Base-by-base conservation (phyloP, 2,888 invertebrate species). In the Agrilus cyanescens region DNA sequence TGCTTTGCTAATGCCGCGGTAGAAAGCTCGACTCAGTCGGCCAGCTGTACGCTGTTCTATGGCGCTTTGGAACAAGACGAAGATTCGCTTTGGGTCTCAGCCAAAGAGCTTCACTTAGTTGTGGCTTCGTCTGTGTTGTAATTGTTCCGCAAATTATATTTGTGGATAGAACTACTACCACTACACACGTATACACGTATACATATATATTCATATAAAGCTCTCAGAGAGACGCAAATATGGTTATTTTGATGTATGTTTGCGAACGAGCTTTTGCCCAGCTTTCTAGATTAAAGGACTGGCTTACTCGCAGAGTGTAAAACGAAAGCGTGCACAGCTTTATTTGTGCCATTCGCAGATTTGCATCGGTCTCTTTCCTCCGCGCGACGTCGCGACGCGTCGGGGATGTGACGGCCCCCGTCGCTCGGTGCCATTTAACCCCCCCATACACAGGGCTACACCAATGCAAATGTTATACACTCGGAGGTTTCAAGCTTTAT, bases 121-220 rank as follows among this genome's bases (percentile, higher is more conserved):
- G 63, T 58, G 62, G 63, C 63, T 62, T 63, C 59, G 62, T 61
- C 58, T 60, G 58, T 54, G 57, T 58, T 56, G 63, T 65, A 65
- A 65, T 63, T 65, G 63, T 63, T 62, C 65, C 65, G 60, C 63
- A 63, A 65, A 65, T 65, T 63, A 62, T 63, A 60, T 65, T 63
- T 63, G 63, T 57, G 63, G 63, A 56, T 61, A 58, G 59, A 61
- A 64, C 62, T 63, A 58, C 57, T 57, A 57, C 59, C 50, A 45
- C 36, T 13, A 30, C 41, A 10, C 37, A 40, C 60, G 6, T 7
- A 2, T 6, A 20, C 7, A 5, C 20, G 7, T 20, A 20, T 20
- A 20, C 20, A 5, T 20, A 5, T 5, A 20, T 20, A 7, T 7
- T n/a, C 5, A 7, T 20, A 20, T 25, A 25, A 25, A 25, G 25